Conservation (phyloP, 2,113 vertebrate genomes). For the Protobothrops mucrosquamatus region DNA sequence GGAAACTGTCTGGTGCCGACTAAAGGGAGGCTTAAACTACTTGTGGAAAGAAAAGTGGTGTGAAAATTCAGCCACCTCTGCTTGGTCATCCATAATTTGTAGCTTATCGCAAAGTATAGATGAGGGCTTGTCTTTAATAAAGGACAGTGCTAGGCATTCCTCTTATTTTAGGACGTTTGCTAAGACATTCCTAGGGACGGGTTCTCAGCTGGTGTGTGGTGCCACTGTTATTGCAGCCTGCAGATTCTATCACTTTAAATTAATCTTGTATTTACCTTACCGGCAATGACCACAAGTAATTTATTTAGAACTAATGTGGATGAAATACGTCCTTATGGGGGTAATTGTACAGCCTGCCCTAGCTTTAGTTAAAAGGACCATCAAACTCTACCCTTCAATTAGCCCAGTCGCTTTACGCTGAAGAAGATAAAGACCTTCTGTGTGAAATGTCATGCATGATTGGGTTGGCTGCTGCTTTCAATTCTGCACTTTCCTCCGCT, state of each 20-base stretch:
- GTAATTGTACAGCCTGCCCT: constrained; percentile 69
- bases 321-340: constrained; percentile 78
- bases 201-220: background rate
- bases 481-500: constrained; percentile 63
- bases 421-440: constrained; percentile 71
- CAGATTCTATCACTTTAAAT: constrained; percentile 67
- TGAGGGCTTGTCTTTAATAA: background rate
- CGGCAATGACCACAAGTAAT: constrained; percentile 71
- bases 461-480: constrained; percentile 72
- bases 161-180: background rate
- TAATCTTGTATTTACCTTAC: constrained; percentile 74
- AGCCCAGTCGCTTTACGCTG: constrained; percentile 65
- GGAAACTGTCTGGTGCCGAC: background rate
- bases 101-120: background rate
- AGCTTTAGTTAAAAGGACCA: constrained; percentile 78
- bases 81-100: background rate
- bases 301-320: constrained; percentile 77
- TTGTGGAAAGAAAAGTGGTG: background rate
- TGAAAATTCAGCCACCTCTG: background rate
- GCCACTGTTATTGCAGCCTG: constrained; percentile 38
- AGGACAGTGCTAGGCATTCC: background rate
- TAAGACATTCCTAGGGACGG: background rate
- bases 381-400: constrained; percentile 78
- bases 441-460: constrained; percentile 75
- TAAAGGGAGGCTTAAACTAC: background rate